These are phyloP conservation scores for Neuroterus valhalla DNA, from an alignment of 1,140 invertebrate species.

Conservation along the genomic window DNA sequence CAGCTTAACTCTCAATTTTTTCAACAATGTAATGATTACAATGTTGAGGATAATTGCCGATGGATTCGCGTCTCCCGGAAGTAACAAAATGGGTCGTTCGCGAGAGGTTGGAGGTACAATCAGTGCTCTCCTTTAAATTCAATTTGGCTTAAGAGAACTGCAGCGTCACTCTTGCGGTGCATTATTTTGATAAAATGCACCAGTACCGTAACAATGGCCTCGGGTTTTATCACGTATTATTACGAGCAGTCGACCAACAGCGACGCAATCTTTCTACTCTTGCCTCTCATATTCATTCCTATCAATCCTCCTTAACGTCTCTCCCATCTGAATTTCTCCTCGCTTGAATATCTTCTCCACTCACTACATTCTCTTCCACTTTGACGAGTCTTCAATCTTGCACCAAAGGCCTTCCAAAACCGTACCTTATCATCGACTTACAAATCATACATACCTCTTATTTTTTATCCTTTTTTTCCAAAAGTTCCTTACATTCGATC, in stretches of 20 bases:
- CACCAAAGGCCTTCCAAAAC: not conserved
- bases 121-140: conserved; percentile 28
- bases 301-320: conserved; percentile 28
- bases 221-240: conserved; percentile 28
- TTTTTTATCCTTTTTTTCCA: too few species aligned
- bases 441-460: too few species aligned
- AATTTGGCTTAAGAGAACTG: conserved; percentile 23
- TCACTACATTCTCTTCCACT: not conserved
- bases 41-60: not conserved
- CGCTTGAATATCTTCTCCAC: not conserved
- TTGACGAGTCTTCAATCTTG: not conserved
- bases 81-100: conserved; percentile 16
- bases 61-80: conserved; percentile 5
- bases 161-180: conserved; percentile 23
- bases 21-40: not conserved
- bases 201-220: conserved; percentile 30
- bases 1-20: too few species aligned
- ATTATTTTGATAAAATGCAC: conserved; percentile 25
- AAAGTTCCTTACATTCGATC: too few species aligned
- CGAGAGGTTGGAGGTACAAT: conserved; percentile 4
- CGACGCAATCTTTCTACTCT: conserved; percentile 17
- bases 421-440: too few species aligned
- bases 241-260: conserved; percentile 18
- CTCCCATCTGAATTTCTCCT: conserved; percentile 8
- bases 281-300: conserved; percentile 14